Evolutionary conservation across 2,113 vertebrate species (phyloP).

Genomic region (Chaetura pelagica): DNA sequence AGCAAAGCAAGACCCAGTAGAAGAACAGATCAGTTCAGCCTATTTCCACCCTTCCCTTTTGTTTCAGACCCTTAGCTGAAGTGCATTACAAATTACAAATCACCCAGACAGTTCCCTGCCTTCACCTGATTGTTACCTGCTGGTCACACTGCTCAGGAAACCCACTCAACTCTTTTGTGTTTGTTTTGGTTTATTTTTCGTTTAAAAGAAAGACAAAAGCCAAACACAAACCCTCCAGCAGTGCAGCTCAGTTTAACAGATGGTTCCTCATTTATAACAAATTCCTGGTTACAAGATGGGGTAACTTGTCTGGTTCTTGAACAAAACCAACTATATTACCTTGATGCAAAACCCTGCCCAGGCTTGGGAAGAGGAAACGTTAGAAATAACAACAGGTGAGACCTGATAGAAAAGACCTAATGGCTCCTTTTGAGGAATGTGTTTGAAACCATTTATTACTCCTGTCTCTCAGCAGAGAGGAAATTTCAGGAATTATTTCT

Average conservation of each 20-base stretch:
- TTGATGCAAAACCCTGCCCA: neutral
- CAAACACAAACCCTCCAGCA: neutral
- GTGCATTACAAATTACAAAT: neutral
- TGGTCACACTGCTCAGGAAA: neutral
- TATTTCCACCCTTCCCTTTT: neutral
- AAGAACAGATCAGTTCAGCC: neutral
- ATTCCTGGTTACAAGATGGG: slow-evolving; percentile 17
- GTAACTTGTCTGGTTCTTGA: neutral
- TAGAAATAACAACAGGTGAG: slow-evolving; percentile 46
- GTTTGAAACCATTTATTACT: neutral
- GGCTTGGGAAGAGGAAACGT: slow-evolving; percentile 5
- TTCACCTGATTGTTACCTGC: neutral
- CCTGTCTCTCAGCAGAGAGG: neutral
- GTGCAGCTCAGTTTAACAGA: slow-evolving; percentile 24
- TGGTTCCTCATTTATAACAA: slow-evolving; percentile 22
- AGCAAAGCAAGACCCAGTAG: neutral
- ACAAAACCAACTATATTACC: slow-evolving; percentile 12
- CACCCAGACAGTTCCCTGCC: neutral
- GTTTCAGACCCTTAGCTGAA: neutral
- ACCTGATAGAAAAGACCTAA: slow-evolving; percentile 3
- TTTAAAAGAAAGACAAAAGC: neutral
- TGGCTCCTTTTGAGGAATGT: neutral
- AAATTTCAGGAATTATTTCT: slow-evolving; percentile 2
- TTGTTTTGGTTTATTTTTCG: neutral
- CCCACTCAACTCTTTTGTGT: neutral